phyloP scores from a whole-genome alignment of 64 coral and sea anemone species.

The Montipora foliosa region DNA sequence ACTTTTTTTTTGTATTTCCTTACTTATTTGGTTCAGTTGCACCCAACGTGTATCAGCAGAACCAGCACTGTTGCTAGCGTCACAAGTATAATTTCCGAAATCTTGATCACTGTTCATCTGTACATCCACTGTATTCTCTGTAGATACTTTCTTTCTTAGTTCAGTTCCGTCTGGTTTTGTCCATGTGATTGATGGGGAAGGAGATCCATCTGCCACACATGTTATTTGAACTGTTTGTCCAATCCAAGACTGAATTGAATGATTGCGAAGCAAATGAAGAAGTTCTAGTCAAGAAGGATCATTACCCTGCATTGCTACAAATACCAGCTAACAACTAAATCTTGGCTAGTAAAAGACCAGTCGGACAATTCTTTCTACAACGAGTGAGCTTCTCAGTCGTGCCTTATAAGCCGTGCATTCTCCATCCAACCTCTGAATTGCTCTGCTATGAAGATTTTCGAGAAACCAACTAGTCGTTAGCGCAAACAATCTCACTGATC shows the following conservation, averaged over 20 bases:
- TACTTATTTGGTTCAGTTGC: constrained; percentile 22
- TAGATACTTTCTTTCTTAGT: not conserved
- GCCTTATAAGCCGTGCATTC: too few species aligned
- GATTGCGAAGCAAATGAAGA: too few species aligned
- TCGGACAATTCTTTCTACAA: too few species aligned
- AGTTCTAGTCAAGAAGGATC: too few species aligned
- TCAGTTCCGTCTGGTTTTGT: not conserved
- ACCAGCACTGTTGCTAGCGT: not conserved
- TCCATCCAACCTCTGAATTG: too few species aligned
- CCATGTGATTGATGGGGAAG: constrained; percentile 17
- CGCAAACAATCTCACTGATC: too few species aligned
- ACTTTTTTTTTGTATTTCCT: not conserved
- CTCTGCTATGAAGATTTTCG: too few species aligned
- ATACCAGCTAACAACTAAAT: too few species aligned
- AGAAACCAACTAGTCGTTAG: too few species aligned
- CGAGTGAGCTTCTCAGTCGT: too few species aligned
- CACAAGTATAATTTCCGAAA: constrained; percentile 14
- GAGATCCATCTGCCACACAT: constrained; percentile 20
- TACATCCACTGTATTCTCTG: not conserved
- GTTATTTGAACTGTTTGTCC: not conserved
- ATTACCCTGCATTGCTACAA: too few species aligned
- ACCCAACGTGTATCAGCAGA: not conserved
- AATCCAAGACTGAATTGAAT: constrained; percentile 19
- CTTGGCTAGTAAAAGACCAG: too few species aligned
- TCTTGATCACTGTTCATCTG: not conserved